Conservation (phyloP, 2,797 vertebrate genomes). For the Malacoctenus gilli region DNA sequence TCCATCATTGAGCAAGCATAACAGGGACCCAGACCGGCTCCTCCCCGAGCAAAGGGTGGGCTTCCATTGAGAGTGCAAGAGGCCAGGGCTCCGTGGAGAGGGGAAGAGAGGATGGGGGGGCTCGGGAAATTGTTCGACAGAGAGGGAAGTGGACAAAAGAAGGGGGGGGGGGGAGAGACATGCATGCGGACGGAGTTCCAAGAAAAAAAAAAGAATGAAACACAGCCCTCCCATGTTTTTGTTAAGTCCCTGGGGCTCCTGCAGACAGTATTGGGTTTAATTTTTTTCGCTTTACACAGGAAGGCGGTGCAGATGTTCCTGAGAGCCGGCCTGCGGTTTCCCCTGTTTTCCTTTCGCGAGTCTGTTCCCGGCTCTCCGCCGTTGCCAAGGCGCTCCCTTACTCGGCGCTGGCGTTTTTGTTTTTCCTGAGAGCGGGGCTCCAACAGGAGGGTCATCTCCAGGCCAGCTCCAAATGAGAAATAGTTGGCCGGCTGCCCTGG, state of each 20-base stretch:
- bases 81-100: constrained; percentile 60
- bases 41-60: constrained; percentile 70
- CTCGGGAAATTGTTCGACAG: constrained; percentile 71
- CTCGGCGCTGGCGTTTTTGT: constrained; percentile 74
- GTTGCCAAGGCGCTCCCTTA: constrained; percentile 79
- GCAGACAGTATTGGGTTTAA: constrained; percentile 77
- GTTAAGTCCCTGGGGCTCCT: constrained; percentile 69
- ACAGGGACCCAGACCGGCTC: constrained; percentile 67
- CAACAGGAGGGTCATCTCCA: constrained; percentile 82
- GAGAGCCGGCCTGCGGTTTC: constrained; percentile 75
- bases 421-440: constrained; percentile 79
- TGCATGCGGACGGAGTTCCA: constrained; percentile 72
- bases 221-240: constrained; percentile 76
- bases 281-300: constrained; percentile 74
- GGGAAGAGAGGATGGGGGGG: constrained; percentile 30
- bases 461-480: constrained; percentile 85
- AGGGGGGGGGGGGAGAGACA: constrained; percentile 56
- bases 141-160: constrained; percentile 72
- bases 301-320: constrained; percentile 81
- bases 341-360: constrained; percentile 74
- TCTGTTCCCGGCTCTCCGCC: constrained; percentile 69
- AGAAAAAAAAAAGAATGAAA: constrained; percentile 65
- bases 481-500: constrained; percentile 82
- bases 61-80: constrained; percentile 70
- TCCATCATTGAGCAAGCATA: constrained; percentile 77